These are phyloP conservation scores for Heterocephalus glaber DNA, from an alignment of 2,113 vertebrate species.

Conservation along the genomic window DNA sequence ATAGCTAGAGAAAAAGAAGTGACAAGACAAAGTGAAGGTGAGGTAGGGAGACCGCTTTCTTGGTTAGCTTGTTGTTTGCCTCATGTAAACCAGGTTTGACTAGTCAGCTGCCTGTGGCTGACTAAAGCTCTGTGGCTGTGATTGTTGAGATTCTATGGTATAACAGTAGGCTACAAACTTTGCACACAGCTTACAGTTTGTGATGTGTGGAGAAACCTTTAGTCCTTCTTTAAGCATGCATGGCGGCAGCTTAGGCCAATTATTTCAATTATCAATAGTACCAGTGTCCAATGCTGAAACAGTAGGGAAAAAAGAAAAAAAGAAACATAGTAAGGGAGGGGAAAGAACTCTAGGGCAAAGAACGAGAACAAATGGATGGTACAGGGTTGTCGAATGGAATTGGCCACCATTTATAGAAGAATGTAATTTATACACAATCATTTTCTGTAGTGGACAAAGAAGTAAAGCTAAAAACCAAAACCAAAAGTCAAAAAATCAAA, in stretches of 20 bases:
- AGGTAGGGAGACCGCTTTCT: background rate
- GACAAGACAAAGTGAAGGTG: background rate
- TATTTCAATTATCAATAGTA: background rate
- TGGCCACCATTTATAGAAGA: conserved; percentile 2
- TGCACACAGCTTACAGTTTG: background rate
- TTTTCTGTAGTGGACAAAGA: background rate
- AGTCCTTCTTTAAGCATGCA: background rate
- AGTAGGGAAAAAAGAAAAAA: background rate
- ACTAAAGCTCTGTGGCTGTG: background rate
- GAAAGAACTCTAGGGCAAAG: background rate
- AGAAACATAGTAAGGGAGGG: background rate
- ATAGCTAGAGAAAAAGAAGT: background rate
- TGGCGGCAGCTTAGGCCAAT: background rate
- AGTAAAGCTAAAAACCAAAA: background rate
- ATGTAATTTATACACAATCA: background rate
- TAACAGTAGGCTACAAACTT: background rate
- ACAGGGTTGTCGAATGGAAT: background rate
- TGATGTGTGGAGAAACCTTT: background rate
- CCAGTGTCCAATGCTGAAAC: background rate
- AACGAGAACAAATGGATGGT: background rate
- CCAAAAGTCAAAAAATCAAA: background rate
- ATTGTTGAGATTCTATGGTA: background rate
- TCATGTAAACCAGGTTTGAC: background rate
- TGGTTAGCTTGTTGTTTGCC: background rate
- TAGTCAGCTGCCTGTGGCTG: background rate